Evolutionary conservation across 2,888 invertebrate genomes (phyloP), one percentile per base, ranked within the genome.

Genomic region (Apoderus coryli): DNA sequence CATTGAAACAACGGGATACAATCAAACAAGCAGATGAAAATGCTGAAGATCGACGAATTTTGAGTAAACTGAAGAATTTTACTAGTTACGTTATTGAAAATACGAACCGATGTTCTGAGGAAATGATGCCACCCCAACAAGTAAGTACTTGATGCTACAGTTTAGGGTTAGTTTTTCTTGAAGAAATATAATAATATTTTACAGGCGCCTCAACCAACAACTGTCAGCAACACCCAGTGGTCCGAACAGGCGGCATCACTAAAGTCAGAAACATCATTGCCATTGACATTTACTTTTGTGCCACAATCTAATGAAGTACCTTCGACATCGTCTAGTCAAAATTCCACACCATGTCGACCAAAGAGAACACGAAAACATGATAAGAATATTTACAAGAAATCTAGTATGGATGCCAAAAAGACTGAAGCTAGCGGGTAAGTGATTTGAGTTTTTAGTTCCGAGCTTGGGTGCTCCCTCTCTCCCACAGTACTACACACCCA

Each of bases 321-420:
- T 4, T 51, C 53, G n/a, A 48, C 52, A 10, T 52, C 52, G 16
- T 42, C 44, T 6, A 47, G 44, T 35, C 44, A 52, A 34, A 47
- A 44, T 31, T 41, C 47, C 1, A 51, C 49, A 4, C 57, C 57
- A 4, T 53, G 53, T 31, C 39, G 57, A 29, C 57, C 55, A 14
- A 58, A 55, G 36, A 39, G 56, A 32, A 57, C 53, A 14, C 41
- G 57, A 25, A 57, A 57, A 34, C 55, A 57, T 39, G 56, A 57
- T 30, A 47, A 50, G 29, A 53, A 50, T 31, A 38, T 51, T 16
- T 52, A 52, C 31, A 54, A 53, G 37, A 54, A 53, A 31, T 42
- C 39, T 22, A 40, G 37, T 19, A 44, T 40, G 30, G 41, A 45
- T 12, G 24, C 25, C 16, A 42, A 41, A 30, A 42, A 43, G 29